A percentile compares a stretch with the other conserved stretches of the same genome.
These are phyloP conservation scores for Glyptemys insculpta DNA, from an alignment of 2,797 vertebrate species.

Conservation along the genomic window DNA sequence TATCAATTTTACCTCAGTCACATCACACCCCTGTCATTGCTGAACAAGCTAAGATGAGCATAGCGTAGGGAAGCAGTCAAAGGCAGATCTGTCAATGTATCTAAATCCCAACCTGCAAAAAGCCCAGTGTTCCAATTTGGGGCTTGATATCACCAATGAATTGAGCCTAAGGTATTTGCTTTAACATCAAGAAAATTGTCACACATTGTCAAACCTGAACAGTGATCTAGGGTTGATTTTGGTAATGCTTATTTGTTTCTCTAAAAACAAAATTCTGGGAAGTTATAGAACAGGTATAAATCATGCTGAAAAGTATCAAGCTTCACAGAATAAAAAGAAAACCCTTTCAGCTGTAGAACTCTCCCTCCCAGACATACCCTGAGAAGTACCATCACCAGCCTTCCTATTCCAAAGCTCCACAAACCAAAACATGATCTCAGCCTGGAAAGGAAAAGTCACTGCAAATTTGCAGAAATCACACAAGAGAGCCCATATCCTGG, in stretches of 20 bases:
- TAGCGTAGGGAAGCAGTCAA: background rate
- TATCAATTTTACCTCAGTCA: background rate
- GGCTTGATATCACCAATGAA: background rate
- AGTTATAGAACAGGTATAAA: background rate
- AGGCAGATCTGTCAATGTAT: background rate
- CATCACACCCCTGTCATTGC: accelerated
- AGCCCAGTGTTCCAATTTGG: background rate
- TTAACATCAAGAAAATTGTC: background rate
- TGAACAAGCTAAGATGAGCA: background rate
- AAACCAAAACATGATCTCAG: background rate
- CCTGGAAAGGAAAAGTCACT: background rate
- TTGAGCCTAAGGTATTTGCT: background rate
- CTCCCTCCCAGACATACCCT: background rate
- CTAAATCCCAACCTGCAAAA: background rate
- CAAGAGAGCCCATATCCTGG: background rate
- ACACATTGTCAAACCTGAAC: background rate
- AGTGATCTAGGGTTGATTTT: background rate
- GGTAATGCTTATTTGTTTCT: background rate
- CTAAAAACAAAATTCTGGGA: background rate
- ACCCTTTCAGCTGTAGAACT: background rate
- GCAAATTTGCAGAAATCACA: background rate
- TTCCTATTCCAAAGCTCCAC: background rate
- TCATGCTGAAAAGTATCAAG: background rate
- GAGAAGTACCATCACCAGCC: background rate
- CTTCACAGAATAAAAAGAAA: background rate